Evolutionary conservation across 2,797 vertebrate species (phyloP), one percentile per base, ranked within the genome.

Genomic region (Echiichthys vipera): DNA sequence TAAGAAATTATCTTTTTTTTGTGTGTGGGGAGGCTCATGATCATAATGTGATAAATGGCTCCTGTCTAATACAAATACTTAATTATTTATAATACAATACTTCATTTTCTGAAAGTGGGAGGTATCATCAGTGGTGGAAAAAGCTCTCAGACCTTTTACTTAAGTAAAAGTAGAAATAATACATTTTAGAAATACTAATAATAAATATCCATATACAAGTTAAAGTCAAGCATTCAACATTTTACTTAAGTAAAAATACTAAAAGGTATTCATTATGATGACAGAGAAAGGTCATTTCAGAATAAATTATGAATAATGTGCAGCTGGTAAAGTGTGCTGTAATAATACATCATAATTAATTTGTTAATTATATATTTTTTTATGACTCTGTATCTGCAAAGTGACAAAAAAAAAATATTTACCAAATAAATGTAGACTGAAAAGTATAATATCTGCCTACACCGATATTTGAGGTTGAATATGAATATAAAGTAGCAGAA

Each of bases 61-160:
- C 34, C 54, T 45, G 57, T 66, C 63, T 56, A 15, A 69, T 42
- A 67, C 55, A 49, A 77, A 69, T 24, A 74, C 18, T n/a, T n/a
- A n/a, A n/a, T n/a, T n/a, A n/a, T n/a, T n/a, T n/a, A n/a, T n/a
- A 77, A 69, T 24, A 74, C 18, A 56, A 47, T n/a, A n/a, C 24
- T 15, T 74, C 0, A 57, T 34, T 77, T 70, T 71, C 25, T 43
- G 50, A 76, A 20, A 46, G 7, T 34, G 20, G 32, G 20, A 65
- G 30, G 8, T 3, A 40, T 49, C 54, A 24, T 37, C 15, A 32
- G 43, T 56, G n/a, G 27, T 47, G 25, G 18, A 49, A 14, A 6
- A 34, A 42, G 17, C 43, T 36, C 36, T 43, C 3, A 7, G 36
- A 59, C 40, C 9, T 47, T 43, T 20, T 43, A 43, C 17, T 43